Evolutionary conservation across 2,888 invertebrate species (phyloP).

Genomic region (Calameuta filiformis): DNA sequence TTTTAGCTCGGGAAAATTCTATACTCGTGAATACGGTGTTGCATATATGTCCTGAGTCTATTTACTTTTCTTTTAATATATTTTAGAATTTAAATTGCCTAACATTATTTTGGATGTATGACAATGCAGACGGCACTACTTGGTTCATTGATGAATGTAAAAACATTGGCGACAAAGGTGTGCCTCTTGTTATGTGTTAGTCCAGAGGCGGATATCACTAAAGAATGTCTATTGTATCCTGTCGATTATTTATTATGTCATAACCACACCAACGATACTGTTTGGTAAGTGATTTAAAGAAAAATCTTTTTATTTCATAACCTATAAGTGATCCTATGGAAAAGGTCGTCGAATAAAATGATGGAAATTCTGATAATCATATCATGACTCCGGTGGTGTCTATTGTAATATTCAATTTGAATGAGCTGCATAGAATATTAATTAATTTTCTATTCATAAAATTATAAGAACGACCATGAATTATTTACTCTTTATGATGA

Average conservation of each 20-base stretch:
- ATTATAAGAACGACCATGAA: no score
- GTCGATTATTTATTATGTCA: slow-evolving; percentile 21
- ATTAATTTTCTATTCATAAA: no score
- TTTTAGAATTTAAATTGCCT: neutral
- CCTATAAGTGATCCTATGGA: no score
- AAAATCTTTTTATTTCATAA: no score
- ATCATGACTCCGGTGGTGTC: no score
- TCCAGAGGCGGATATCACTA: slow-evolving; percentile 37
- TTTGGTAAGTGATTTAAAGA: no score
- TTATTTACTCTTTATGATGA: no score
- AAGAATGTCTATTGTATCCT: slow-evolving; percentile 37
- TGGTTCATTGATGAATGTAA: slow-evolving; percentile 31
- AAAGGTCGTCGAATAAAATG: no score
- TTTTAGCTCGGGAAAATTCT: neutral
- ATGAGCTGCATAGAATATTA: no score
- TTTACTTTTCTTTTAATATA: neutral
- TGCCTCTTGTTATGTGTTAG: slow-evolving; percentile 28
- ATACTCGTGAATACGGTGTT: neutral
- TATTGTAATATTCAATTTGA: no score
- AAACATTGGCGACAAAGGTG: slow-evolving; percentile 28
- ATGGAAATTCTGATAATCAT: no score
- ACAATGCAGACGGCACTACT: slow-evolving; percentile 21
- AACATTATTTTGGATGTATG: neutral
- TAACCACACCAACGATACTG: slow-evolving; percentile 7
- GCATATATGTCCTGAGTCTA: neutral